These are phyloP conservation scores for Nannobrachium achirus DNA, from an alignment of 2,113 vertebrate species.

Conservation along the genomic window DNA sequence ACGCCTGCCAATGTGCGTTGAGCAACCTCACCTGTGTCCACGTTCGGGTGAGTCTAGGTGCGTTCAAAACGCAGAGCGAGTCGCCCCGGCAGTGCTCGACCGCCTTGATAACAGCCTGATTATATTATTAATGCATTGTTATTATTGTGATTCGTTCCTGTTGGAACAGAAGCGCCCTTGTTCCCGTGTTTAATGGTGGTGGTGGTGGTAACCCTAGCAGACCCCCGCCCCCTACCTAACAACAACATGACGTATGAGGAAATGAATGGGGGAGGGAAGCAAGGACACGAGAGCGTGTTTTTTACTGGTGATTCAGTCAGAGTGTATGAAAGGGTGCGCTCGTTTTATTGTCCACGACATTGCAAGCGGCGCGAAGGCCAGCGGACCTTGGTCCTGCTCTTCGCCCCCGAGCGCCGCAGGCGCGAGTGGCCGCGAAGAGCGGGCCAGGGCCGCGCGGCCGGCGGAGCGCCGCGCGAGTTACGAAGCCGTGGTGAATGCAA, in stretches of 20 bases:
- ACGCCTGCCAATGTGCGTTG: constrained; percentile 22
- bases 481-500: no score
- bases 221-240: constrained; percentile 4
- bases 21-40: neutral
- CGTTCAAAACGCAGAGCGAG: neutral
- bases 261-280: no score
- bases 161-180: constrained; percentile 20
- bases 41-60: neutral
- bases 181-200: neutral
- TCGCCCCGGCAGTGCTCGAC: accelerated
- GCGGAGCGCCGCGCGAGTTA: no score
- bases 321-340: no score
- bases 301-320: no score
- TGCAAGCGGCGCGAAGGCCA: no score
- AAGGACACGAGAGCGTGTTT: no score
- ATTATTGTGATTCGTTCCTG: constrained; percentile 7
- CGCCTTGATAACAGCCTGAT: neutral
- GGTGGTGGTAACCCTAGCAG: neutral
- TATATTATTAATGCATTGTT: neutral
- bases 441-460: no score
- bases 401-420: no score
- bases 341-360: no score
- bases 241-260: constrained; percentile 7
- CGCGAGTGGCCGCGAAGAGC: no score
- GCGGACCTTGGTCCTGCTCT: no score